phyloP scores from a whole-genome alignment of 2,797 vertebrate species.

The Enteromius viviparus region DNA sequence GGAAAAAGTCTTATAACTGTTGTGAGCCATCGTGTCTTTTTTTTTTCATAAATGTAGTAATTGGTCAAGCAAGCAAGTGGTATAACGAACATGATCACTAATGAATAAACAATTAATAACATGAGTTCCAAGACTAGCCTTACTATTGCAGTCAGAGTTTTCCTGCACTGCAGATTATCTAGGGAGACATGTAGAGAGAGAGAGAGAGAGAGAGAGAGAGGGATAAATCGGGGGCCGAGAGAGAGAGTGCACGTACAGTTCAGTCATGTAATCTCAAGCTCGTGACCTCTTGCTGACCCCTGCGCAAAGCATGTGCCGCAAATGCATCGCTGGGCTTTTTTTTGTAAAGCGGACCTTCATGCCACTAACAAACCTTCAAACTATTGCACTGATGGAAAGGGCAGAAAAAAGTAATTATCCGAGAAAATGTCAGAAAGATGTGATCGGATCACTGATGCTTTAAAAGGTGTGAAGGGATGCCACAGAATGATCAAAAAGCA shows the following conservation, averaged over 20 bases:
- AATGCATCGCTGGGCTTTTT: constrained; percentile 35
- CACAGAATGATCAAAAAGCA: neutral
- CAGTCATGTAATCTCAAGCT: constrained; percentile 46
- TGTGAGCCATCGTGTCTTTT: neutral
- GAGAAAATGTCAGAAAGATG: neutral
- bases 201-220: neutral
- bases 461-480: neutral
- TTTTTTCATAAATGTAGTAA: neutral
- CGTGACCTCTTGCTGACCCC: constrained; percentile 47
- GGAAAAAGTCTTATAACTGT: neutral
- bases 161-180: constrained; percentile 35
- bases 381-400: neutral
- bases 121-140: constrained; percentile 24
- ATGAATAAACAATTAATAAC: constrained; percentile 24
- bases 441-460: neutral
- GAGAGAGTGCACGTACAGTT: constrained; percentile 57
- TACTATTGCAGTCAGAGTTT: constrained; percentile 42
- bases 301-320: constrained; percentile 36
- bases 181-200: constrained; percentile 23
- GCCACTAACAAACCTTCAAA: constrained; percentile 11
- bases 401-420: neutral
- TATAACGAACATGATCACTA: constrained; percentile 5
- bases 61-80: neutral
- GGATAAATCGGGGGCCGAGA: constrained; percentile 20
- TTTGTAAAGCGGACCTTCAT: constrained; percentile 23